Evolutionary conservation across 2,797 vertebrate genomes (phyloP), one percentile per base, ranked within the genome.

Genomic region (Spatula versicolor): DNA sequence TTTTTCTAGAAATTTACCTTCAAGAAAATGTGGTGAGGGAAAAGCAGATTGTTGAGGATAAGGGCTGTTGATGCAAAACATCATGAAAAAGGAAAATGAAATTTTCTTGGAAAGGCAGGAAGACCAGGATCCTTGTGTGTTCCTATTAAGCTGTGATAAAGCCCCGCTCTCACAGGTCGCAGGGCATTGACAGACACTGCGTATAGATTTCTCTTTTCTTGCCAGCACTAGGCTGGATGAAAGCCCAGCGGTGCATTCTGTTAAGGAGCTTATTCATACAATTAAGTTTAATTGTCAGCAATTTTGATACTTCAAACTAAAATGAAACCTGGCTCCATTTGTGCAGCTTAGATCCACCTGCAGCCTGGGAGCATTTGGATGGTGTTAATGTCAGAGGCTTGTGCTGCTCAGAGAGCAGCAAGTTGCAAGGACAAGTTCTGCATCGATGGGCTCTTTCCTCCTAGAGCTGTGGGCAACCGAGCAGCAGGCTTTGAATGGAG

Each of bases 211-310:
- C 73, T 59, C 69, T 87, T 64, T 60, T 59, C 77, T 85, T 86
- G 85, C 83, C 93, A 96, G 83, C 79, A 33, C 60, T 37, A 21
- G 52, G 59, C 48, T 83, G 83, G 92, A 94, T 94, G 87, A 89
- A 94, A 96, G 90, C 89, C 94, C 92, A 73, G 69, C 9, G 19
- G 86, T 93, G 68, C 95, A 94, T 94, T 96, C 94, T 7, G 60
- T 79, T 95, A 92, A 96, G 96, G 94, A 96, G 91, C 88, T 92
- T 96, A 91, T 91, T 96, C 62, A 37, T 88, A 80, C 82, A 82
- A 94, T 92, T 95, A 84, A 52, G 31, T 96, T 96, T 92, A 91
- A 96, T 95, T 94, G 91, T 95, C 84, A 95, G 96, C 88, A 86
- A 63, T 97, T 96, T 95, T 86, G 96, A 87, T 93, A 73, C 45